phyloP scores from a whole-genome alignment of 2,113 vertebrate genomes.

The Capreolus pygargus region DNA sequence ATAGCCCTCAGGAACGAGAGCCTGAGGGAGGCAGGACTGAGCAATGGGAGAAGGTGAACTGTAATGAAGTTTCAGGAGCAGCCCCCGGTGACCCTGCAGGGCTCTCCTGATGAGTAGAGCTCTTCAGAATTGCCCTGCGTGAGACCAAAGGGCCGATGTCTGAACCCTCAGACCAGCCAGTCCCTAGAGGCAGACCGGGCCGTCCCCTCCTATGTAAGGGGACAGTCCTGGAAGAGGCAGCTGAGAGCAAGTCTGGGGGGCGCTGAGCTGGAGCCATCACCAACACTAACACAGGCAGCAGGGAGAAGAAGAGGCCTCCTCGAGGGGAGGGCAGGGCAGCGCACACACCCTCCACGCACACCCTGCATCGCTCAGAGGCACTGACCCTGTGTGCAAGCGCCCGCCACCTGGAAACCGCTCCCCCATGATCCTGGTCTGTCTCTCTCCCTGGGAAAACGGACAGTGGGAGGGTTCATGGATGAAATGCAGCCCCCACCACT shows the following conservation, averaged over 20 bases:
- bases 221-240: not conserved
- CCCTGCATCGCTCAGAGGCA: not conserved
- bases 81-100: not conserved
- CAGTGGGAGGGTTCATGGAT: not conserved
- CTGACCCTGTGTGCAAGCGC: not conserved
- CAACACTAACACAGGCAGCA: not conserved
- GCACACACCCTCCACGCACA: too few species aligned
- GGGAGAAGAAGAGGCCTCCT: not conserved
- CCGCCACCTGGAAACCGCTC: not conserved
- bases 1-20: not conserved
- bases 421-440: not conserved
- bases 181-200: not conserved
- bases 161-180: not conserved
- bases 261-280: not conserved
- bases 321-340: not conserved
- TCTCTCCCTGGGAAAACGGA: not conserved
- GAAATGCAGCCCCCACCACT: not conserved
- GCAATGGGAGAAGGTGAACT: not conserved
- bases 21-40: not conserved
- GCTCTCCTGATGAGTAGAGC: not conserved
- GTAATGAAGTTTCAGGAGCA: not conserved
- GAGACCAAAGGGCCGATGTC: not conserved
- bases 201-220: not conserved
- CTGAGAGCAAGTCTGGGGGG: not conserved
- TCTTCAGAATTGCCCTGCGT: not conserved